These are phyloP conservation scores for Tetranychus piercei DNA, from an alignment of 2,888 invertebrate genomes.

Conservation along the genomic window DNA sequence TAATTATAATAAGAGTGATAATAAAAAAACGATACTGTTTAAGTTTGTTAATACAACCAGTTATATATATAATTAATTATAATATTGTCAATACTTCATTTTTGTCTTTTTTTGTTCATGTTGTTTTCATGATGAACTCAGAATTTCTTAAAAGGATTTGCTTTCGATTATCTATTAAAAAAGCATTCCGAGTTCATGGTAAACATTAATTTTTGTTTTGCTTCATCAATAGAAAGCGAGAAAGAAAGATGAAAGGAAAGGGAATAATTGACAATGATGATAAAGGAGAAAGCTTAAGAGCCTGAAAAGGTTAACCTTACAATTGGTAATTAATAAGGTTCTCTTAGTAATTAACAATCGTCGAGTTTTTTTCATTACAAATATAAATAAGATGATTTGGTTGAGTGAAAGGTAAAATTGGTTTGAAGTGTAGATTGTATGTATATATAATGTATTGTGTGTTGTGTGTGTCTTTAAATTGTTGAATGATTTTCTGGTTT, in stretches of 20 bases:
- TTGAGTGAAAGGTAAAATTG: neutral
- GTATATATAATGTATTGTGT: too few relatives aligned
- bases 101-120: neutral
- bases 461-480: too few relatives aligned
- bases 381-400: neutral
- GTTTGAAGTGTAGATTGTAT: neutral
- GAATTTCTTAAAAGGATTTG: neutral
- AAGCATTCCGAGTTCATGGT: neutral
- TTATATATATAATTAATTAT: neutral
- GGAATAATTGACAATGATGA: neutral
- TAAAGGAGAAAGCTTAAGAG: neutral
- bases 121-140: neutral
- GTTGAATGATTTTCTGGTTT: too few relatives aligned
- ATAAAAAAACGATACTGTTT: neutral
- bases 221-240: neutral
- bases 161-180: neutral
- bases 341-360: neutral
- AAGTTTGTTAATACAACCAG: neutral
- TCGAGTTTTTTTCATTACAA: neutral
- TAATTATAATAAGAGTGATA: neutral
- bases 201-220: neutral
- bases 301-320: neutral
- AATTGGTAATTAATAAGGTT: neutral
- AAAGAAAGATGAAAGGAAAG: neutral
- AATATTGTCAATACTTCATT: neutral